Evolutionary conservation across 2,888 invertebrate species (phyloP).

Genomic region (Hemicrepidius hirtus): DNA sequence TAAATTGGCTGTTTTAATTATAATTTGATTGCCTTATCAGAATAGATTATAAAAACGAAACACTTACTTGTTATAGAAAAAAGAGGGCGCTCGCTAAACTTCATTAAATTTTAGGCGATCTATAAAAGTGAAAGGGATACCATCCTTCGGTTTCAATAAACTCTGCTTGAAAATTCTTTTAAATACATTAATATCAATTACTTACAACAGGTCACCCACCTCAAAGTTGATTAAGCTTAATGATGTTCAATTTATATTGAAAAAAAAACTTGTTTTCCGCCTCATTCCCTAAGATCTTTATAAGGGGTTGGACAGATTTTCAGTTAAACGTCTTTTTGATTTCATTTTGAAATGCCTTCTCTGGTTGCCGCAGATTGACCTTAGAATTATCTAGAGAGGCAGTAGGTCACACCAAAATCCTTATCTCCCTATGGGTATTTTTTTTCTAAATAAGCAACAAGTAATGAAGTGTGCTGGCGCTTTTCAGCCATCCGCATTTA

Average conservation of each 20-base stretch:
- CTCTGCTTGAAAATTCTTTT: constrained; percentile 11
- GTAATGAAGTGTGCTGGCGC: too few relatives aligned
- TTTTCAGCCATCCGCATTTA: too few relatives aligned
- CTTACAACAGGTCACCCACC: constrained; percentile 22
- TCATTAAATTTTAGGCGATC: constrained; percentile 13
- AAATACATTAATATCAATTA: constrained; percentile 30
- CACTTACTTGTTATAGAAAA: neutral
- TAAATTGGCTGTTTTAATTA: too few relatives aligned
- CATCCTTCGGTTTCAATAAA: neutral
- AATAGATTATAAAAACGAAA: too few relatives aligned
- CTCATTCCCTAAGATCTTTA: neutral
- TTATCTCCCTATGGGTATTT: too few relatives aligned
- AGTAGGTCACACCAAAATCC: too few relatives aligned
- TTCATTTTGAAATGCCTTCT: neutral
- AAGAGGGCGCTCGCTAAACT: neutral
- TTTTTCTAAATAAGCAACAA: too few relatives aligned
- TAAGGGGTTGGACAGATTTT: neutral
- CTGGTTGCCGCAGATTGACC: too few relatives aligned
- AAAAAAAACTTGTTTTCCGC: constrained; percentile 20
- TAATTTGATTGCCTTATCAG: too few relatives aligned
- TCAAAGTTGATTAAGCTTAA: constrained; percentile 11
- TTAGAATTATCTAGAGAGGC: too few relatives aligned
- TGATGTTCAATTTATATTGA: constrained; percentile 16
- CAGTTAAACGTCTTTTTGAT: neutral
- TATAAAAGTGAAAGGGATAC: constrained; percentile 10